phyloP scores from a whole-genome alignment of 1,140 invertebrate species.

The Cepaea nemoralis region DNA sequence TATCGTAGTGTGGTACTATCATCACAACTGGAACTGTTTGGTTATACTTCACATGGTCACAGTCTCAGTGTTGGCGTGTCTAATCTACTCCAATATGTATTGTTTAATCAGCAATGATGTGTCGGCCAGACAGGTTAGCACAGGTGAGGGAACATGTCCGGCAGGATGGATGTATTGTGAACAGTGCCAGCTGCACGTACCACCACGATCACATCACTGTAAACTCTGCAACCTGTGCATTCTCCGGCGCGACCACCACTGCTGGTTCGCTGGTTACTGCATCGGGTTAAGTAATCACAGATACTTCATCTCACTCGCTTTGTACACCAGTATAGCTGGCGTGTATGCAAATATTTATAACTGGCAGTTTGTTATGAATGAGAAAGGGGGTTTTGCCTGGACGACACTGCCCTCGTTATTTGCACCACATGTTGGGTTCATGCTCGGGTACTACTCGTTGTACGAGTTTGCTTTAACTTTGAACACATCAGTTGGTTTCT shows the following conservation, averaged over 20 bases:
- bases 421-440: slow-evolving; percentile 53
- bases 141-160: slow-evolving; percentile 22
- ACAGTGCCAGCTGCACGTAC: slow-evolving; percentile 47
- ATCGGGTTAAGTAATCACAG: slow-evolving; percentile 90
- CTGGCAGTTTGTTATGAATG: slow-evolving; percentile 50
- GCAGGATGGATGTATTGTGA: slow-evolving; percentile 54
- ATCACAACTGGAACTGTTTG: slow-evolving; percentile 3
- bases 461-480: slow-evolving; percentile 54
- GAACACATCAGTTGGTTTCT: slow-evolving; percentile 50
- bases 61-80: slow-evolving; percentile 41
- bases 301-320: slow-evolving; percentile 87
- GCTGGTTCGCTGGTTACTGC: slow-evolving; percentile 90
- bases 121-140: slow-evolving; percentile 32
- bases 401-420: slow-evolving; percentile 52
- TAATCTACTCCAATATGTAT: slow-evolving; percentile 57
- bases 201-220: slow-evolving; percentile 85
- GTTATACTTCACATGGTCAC: slow-evolving; percentile 40
- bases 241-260: slow-evolving; percentile 94
- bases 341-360: slow-evolving; percentile 63
- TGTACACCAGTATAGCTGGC: slow-evolving; percentile 77
- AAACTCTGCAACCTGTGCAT: slow-evolving; percentile 85
- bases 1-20: slow-evolving; percentile 4
- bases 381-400: slow-evolving; percentile 52
- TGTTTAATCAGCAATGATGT: slow-evolving; percentile 49
- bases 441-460: slow-evolving; percentile 53